Percentiles rank a stretch among this genome's conserved stretches.
Conservation (phyloP, 2,888 invertebrate species). For the Marasmarcha lunaedactyla region DNA sequence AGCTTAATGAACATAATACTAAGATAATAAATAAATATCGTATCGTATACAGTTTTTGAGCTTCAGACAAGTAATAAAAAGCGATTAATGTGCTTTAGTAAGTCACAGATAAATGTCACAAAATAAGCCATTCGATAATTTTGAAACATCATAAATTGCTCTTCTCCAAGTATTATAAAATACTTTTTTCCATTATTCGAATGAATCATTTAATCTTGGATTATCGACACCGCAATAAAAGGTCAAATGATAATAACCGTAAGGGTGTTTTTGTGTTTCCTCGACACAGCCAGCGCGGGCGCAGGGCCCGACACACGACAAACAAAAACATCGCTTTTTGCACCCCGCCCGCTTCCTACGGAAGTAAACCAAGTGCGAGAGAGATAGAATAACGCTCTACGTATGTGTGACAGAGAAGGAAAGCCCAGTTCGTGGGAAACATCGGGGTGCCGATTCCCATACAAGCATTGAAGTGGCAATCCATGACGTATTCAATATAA, state of each 20-base stretch:
- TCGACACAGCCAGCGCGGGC: conserved; percentile 13
- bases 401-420: conserved; percentile 29
- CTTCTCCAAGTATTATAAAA: too few species aligned
- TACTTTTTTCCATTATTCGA: too few species aligned
- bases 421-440: conserved; percentile 48
- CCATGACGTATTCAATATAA: conserved; percentile 30
- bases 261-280: conserved; percentile 1
- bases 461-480: conserved; percentile 51
- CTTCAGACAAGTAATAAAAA: too few species aligned
- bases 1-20: too few species aligned
- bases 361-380: conserved; percentile 37
- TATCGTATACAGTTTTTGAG: too few species aligned
- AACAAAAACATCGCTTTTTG: conserved; percentile 55
- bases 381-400: conserved; percentile 18
- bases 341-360: conserved; percentile 55
- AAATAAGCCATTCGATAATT: too few species aligned
- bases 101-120: too few species aligned
- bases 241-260: conserved; percentile 5
- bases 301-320: conserved; percentile 37
- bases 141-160: too few species aligned
- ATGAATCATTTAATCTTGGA: too few species aligned
- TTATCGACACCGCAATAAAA: neutral
- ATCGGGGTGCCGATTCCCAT: conserved; percentile 65
- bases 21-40: too few species aligned
- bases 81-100: too few species aligned